Evolutionary conservation across 2,888 invertebrate genomes (phyloP), one percentile per base, ranked within the genome.

Genomic region (Parelbella ahira): DNA sequence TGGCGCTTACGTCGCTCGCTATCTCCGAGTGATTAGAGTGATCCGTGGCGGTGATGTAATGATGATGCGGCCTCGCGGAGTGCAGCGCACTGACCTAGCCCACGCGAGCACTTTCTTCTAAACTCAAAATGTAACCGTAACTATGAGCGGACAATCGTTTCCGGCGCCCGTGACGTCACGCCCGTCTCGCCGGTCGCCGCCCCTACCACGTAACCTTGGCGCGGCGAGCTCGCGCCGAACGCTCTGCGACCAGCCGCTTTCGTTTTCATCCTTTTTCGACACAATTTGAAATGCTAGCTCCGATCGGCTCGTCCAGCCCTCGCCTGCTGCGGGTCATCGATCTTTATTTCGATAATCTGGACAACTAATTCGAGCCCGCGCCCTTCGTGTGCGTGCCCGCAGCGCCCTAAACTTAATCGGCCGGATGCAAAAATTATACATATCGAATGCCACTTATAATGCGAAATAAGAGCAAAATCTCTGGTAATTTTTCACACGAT

Each of bases 151-250:
- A 72, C 73, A 68, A 70, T 73, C 76, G 79, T 80, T 83, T 86
- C 86, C 84, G 84, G 82, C 84, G 86, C 82, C 84, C 72, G 83
- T 87, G 84, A 86, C 87, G 86, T 86, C 83, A 84, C 63, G 75
- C 44, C 44, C 52, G 45, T 45, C 48, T 49, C 59, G 53, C 73
- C 79, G 80, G 75, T 74, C 79, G 80, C 76, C 75, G 82, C 80
- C 77, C 81, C 74, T 77, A 72, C 76, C 61, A 71, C 73, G 75
- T 70, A 78, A 77, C 79, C 78, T 80, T 80, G 80, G 72, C 69
- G 65, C 54, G 55, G 51, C 50, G 56, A 51, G 47, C 54, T 50
- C 55, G 53, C 53, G 45, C 45, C 49, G 38, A 24, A 15, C 33
- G 47, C 42, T n/a, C n/a, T n/a, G n/a, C n/a, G n/a, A n/a, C n/a